Evolutionary conservation across 2,797 vertebrate genomes (phyloP), one percentile per base, ranked within the genome.

Genomic region (Sebastes elongatus): DNA sequence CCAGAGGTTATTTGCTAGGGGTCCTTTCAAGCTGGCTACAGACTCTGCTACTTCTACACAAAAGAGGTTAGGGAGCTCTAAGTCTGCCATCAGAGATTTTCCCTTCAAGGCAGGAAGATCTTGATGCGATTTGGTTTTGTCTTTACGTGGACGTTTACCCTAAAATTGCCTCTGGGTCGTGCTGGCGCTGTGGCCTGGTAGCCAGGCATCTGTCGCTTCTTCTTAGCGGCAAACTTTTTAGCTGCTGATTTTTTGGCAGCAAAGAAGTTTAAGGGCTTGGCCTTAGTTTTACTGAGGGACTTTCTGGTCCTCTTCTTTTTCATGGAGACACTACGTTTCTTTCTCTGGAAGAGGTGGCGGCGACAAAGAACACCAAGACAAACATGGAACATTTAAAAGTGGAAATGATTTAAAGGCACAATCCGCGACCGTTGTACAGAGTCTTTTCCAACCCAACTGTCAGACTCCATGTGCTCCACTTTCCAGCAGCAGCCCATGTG

Each of bases 271-370:
- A 95, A 95, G 85, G 95, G 88, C 92, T 96, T 97, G 95, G 95
- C 89, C 94, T 98, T 97, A 97, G 97, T 93, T 94, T 95, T 97
- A 97, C 91, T 80, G 57, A 93, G 71, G 88, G 96, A 93, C 96
- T 98, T 96, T 97, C 95, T 97, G 95, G 92, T 97, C 96, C 89
- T 98, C 98, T 98, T 99, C 97, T 95, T 96, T 97, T 95, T 97
- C 96, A 91, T 88, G 95, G 94, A 92, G 93, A 96, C 95, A 96
- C 92, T 97, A 96, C 96, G 94, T 97, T 97, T 98, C 96, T 95
- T 97, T 96, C 96, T 98, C 98, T 99, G 97, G 89, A 98, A 96
- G 95, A 75, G 87, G 90, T 84, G 80, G 95, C 92, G 94, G 92
- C 95, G 94, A 97, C 96, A 97, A 96, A 95, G 94, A 96, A 96